phyloP scores from a whole-genome alignment of 1,140 invertebrate genomes.

The Harlomillsia oculata region DNA sequence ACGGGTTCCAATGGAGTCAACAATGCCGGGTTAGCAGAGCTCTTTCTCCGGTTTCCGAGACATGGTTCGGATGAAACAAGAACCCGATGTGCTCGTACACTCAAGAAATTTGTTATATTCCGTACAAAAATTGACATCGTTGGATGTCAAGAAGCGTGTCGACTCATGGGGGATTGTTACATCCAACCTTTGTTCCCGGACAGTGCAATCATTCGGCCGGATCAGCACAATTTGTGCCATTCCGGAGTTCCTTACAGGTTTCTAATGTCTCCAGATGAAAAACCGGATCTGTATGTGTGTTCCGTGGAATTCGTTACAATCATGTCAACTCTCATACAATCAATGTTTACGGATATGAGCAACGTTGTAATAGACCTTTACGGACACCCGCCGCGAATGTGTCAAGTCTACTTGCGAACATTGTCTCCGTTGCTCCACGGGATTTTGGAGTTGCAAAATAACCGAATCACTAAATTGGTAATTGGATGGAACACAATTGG shows the following conservation, averaged over 20 bases:
- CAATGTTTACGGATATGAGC: too few relatives aligned
- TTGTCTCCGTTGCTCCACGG: neutral
- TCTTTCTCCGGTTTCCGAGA: neutral
- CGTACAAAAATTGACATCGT: neutral
- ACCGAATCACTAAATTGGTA: neutral
- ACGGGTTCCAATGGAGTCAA: neutral
- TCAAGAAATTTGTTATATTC: neutral
- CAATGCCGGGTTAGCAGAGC: neutral
- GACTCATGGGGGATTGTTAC: neutral
- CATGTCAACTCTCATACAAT: too few relatives aligned
- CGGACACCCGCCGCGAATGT: too few relatives aligned
- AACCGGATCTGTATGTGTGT: too few relatives aligned
- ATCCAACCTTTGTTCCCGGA: neutral
- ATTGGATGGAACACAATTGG: neutral
- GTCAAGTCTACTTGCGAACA: too few relatives aligned
- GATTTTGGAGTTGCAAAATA: neutral
- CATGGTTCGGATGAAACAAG: neutral
- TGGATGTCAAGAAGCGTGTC: neutral
- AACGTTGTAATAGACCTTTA: too few relatives aligned
- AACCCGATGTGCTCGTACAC: too few relatives aligned
- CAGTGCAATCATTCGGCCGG: constrained; percentile 1
- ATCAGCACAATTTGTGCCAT: too few relatives aligned
- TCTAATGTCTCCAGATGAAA: too few relatives aligned
- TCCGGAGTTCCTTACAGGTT: too few relatives aligned
- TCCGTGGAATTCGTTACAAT: too few relatives aligned